Conservation (phyloP, 2,797 vertebrate genomes). For the Eulemur mongoz region DNA sequence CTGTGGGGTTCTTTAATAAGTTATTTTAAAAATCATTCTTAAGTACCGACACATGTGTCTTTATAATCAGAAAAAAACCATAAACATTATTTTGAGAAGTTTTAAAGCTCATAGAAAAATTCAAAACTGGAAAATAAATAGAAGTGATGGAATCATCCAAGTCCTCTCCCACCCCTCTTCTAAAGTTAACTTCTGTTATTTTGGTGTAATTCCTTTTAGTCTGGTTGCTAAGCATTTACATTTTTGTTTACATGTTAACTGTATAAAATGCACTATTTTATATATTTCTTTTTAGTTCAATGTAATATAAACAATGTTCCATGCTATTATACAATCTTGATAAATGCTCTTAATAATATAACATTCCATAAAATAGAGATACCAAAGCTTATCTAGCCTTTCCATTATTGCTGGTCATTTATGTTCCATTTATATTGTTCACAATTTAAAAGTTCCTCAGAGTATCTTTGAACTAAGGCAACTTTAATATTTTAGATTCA, state of each 20-base stretch:
- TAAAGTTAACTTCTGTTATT: background rate
- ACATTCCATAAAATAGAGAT: background rate
- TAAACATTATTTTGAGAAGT: background rate
- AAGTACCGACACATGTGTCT: background rate
- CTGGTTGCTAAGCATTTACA: constrained; percentile 9
- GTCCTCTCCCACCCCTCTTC: background rate
- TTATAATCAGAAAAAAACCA: background rate
- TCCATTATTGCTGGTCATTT: background rate
- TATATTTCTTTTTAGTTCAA: background rate
- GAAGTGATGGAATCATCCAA: background rate
- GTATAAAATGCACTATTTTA: background rate
- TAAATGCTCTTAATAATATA: background rate
- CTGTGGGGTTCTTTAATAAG: background rate
- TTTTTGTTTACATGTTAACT: background rate
- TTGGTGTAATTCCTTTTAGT: background rate
- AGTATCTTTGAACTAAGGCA: constrained; percentile 13
- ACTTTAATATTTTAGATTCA: background rate
- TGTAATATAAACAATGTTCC: background rate
- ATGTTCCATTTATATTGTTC: constrained; percentile 28
- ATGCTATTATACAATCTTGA: background rate
- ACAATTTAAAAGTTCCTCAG: background rate
- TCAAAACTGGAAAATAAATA: background rate
- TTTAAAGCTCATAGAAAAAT: background rate
- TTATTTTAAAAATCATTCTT: background rate
- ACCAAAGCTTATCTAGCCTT: background rate